Evolutionary conservation across 2,797 vertebrate species (phyloP), one percentile per base, ranked within the genome.

Genomic region (Sphenodon punctatus): DNA sequence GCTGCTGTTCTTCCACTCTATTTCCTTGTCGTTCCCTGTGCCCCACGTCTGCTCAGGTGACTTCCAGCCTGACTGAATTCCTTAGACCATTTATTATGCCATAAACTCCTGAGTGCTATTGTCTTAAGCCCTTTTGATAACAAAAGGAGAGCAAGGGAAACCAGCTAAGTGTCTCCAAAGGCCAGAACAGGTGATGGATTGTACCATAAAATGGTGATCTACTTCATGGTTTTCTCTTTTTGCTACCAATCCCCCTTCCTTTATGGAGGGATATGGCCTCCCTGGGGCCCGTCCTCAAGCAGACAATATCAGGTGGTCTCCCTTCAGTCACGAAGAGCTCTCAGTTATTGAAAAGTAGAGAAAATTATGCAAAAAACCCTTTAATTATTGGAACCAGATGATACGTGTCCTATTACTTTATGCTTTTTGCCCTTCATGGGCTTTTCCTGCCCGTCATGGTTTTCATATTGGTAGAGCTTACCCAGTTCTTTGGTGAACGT

Each of bases 391-490:
- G 75, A 72, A 80, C 2, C 34, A 67, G 76, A 90, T 92, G 87
- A 89, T 86, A 93, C 90, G 90, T 86, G 41, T 76, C 84, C 14
- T 89, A 74, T 88, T 85, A 75, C 80, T 91, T 88, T 0, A 1
- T 73, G 82, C 90, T 81, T 90, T 89, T 84, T 84, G 65, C 34
- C 27, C 76, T 84, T 88, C 67, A 82, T 85, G 86, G 84, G 82
- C 77, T 91, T 91, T 92, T 88, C 30, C 80, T 86, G 72, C 84
- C 89, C 88, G 78, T 87, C 81, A 89, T 46, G 34, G 41, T 16
- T 79, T 80, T 72, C 16, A 8, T 42, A 65, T 46, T 1, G 75
- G 84, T 77, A 73, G 76, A 46, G 85, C 76, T 73, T 66, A 56
- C 64, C 85, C 43, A 19, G 68, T 90, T 30, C 7, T 0, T 80